Percentiles rank a stretch among this genome's conserved stretches.
phyloP scores from a whole-genome alignment of 2,888 invertebrate genomes.

The Heliconius ismenius region DNA sequence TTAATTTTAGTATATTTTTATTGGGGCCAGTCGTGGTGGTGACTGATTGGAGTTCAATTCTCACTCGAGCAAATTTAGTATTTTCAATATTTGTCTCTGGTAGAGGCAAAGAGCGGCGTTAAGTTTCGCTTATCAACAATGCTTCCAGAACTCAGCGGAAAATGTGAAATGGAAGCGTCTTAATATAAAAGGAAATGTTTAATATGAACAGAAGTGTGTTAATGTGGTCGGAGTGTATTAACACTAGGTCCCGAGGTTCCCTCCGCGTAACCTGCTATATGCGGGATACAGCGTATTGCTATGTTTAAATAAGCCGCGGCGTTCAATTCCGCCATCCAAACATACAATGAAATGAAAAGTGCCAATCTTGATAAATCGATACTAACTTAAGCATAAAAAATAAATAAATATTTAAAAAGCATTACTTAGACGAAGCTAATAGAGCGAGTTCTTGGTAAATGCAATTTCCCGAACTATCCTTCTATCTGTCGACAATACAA shows the following conservation, averaged over 20 bases:
- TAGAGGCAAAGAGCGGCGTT: not conserved
- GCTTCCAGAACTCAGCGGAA: no score
- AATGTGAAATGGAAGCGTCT: not conserved
- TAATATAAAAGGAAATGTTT: not conserved
- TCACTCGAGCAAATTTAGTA: no score
- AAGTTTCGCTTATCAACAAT: not conserved
- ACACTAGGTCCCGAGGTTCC: not conserved
- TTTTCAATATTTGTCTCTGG: not conserved
- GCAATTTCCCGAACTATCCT: conserved; percentile 14
- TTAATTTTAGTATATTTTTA: no score
- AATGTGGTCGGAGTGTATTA: not conserved
- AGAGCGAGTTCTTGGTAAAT: conserved; percentile 20
- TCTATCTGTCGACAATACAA: not conserved
- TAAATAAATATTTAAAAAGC: not conserved
- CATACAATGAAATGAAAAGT: not conserved
- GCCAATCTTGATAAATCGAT: not conserved
- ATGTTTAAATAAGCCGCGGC: not conserved
- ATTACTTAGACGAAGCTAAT: not conserved
- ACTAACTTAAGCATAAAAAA: conserved; percentile 2
- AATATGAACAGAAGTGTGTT: not conserved
- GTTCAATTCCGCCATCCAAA: not conserved
- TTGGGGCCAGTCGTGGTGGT: no score
- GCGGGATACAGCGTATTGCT: not conserved
- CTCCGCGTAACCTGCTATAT: not conserved
- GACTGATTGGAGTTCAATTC: no score